Conservation (phyloP, 2,888 invertebrate species). For the Cremastinae sp. region DNA sequence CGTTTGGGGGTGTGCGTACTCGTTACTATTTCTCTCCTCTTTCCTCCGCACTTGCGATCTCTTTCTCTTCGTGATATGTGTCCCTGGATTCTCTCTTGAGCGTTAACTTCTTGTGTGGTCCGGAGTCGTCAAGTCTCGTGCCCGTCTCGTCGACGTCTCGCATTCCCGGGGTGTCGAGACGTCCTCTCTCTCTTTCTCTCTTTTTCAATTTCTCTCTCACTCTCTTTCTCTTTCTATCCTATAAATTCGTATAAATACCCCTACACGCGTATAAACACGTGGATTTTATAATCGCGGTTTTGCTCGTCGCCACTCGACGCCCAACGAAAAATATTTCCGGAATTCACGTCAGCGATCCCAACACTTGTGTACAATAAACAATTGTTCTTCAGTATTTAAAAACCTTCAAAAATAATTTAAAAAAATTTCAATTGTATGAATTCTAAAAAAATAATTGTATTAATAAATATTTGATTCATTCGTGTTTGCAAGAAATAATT, state of each 20-base stretch:
- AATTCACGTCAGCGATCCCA: constrained; percentile 42
- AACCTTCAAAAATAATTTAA: no score
- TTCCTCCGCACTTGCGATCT: constrained; percentile 29
- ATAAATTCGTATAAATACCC: constrained; percentile 10
- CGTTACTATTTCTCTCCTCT: constrained; percentile 28
- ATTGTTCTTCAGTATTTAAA: no score
- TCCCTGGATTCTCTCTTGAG: constrained; percentile 32
- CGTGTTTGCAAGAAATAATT: no score
- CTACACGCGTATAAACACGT: not conserved
- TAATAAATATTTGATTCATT: no score
- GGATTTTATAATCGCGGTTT: constrained; percentile 38
- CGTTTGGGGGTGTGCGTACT: constrained; percentile 70
- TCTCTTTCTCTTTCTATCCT: constrained; percentile 17
- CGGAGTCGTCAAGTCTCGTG: constrained; percentile 57
- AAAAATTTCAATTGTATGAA: no score
- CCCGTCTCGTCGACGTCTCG: constrained; percentile 69
- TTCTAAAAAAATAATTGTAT: no score
- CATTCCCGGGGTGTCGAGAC: constrained; percentile 76
- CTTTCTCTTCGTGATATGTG: constrained; percentile 33
- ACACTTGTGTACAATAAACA: no score
- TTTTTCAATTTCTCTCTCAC: constrained; percentile 26
- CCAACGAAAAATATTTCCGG: constrained; percentile 48
- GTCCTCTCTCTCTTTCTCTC: constrained; percentile 60
- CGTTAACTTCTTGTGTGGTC: constrained; percentile 73
- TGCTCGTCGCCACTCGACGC: constrained; percentile 37